phyloP scores from a whole-genome alignment of 2,888 invertebrate genomes.

The Merodon equestris region DNA sequence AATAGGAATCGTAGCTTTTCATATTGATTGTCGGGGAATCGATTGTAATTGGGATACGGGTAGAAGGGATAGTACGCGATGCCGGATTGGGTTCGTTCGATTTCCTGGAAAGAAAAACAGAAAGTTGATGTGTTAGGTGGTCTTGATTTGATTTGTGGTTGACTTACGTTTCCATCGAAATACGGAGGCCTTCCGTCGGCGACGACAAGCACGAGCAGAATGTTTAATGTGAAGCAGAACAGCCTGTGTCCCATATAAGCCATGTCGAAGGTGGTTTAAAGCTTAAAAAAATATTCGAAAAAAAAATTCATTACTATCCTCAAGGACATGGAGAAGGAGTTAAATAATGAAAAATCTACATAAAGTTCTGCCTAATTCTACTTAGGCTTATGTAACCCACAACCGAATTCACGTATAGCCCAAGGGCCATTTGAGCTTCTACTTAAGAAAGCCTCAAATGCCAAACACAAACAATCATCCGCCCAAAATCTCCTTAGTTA shows the following conservation, averaged over 20 bases:
- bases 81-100: slow-evolving; percentile 40
- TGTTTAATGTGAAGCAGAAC: slow-evolving; percentile 25
- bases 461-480: slow-evolving; percentile 13
- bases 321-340: too few species aligned
- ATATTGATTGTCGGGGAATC: slow-evolving; percentile 47
- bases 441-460: slow-evolving; percentile 4
- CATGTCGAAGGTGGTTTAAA: slow-evolving; percentile 22
- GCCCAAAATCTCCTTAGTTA: not conserved
- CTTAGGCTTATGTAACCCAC: not conserved
- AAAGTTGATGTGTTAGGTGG: not conserved
- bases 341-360: too few species aligned
- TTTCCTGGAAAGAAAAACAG: slow-evolving; percentile 28
- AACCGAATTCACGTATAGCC: not conserved
- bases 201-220: slow-evolving; percentile 16
- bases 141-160: too few species aligned
- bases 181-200: slow-evolving; percentile 49
- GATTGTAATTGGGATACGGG: slow-evolving; percentile 28
- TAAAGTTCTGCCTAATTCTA: too few species aligned
- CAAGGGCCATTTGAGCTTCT: slow-evolving; percentile 7
- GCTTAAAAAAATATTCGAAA: slow-evolving; percentile 7
- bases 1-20: slow-evolving; percentile 48
- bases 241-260: slow-evolving; percentile 40
- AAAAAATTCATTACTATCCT: too few species aligned
- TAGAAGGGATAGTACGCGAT: slow-evolving; percentile 44
- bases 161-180: slow-evolving; percentile 26